A percentile compares a stretch with the other conserved stretches of the same genome.
These are phyloP conservation scores for Lordiphosa fenestrarum DNA, from an alignment of 2,888 invertebrate species.

Conservation along the genomic window DNA sequence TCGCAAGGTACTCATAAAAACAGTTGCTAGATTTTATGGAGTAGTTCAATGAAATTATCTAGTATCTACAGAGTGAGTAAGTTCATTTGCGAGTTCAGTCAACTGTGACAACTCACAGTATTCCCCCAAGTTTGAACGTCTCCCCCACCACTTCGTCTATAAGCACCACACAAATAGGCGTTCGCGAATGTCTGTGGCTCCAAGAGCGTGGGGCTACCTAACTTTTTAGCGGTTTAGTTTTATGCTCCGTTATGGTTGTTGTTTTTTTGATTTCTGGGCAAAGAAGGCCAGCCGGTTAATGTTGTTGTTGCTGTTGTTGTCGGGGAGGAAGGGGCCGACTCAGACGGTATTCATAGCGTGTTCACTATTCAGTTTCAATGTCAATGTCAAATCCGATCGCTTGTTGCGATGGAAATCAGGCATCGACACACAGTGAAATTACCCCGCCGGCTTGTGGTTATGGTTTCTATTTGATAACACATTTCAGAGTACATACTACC, in stretches of 20 bases:
- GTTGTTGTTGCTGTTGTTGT: neutral
- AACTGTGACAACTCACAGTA: slow-evolving; percentile 45
- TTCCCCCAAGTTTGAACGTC: slow-evolving; percentile 3
- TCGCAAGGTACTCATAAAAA: too few species aligned
- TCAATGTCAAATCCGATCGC: slow-evolving; percentile 64
- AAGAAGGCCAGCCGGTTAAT: slow-evolving; percentile 13
- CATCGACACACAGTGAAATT: slow-evolving; percentile 44
- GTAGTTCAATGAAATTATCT: slow-evolving; percentile 57
- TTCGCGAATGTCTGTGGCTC: neutral
- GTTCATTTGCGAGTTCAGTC: slow-evolving; percentile 52
- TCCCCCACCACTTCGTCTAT: neutral
- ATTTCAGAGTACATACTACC: neutral
- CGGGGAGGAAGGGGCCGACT: too few species aligned
- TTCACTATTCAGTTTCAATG: slow-evolving; percentile 58
- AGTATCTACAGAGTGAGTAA: slow-evolving; percentile 10
- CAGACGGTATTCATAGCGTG: slow-evolving; percentile 12
- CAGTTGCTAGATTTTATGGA: slow-evolving; percentile 16
- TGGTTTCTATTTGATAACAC: slow-evolving; percentile 31
- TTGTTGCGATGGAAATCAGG: slow-evolving; percentile 55
- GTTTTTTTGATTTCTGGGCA: slow-evolving; percentile 11
- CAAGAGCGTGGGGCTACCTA: too few species aligned
- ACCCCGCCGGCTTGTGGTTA: slow-evolving; percentile 5
- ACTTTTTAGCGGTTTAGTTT: too few species aligned
- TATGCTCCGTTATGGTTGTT: slow-evolving; percentile 1
- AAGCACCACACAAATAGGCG: too few species aligned